Evolutionary conservation across 2,888 invertebrate genomes (phyloP).

Genomic region (Sphaerophoria taeniata): DNA sequence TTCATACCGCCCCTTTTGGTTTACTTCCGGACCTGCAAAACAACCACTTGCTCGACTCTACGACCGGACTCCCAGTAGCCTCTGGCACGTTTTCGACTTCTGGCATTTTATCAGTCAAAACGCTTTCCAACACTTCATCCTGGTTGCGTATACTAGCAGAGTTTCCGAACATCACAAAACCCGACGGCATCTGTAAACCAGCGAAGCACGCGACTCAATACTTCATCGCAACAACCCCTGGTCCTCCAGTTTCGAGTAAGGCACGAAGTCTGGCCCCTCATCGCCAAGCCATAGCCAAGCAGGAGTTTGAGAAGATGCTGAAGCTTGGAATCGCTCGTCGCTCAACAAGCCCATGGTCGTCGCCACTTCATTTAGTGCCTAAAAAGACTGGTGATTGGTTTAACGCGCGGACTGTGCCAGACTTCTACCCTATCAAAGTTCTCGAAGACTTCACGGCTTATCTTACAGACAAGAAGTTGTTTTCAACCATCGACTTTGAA

Average conservation of each 20-base stretch:
- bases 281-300: slow-evolving; percentile 8
- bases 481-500: slow-evolving; percentile 66
- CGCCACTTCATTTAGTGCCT: slow-evolving; percentile 12
- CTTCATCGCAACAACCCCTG: too few species aligned
- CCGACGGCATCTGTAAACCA: too few species aligned
- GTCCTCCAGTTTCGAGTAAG: too few species aligned
- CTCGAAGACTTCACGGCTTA: slow-evolving; percentile 64
- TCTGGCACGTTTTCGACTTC: not conserved
- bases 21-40: slow-evolving; percentile 10
- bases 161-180: too few species aligned
- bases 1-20: slow-evolving; percentile 30
- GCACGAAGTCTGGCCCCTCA: too few species aligned
- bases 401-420: slow-evolving; percentile 76
- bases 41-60: not conserved
- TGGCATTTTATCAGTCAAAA: too few species aligned
- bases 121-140: slow-evolving; percentile 1
- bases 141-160: too few species aligned
- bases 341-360: slow-evolving; percentile 27
- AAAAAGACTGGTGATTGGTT: slow-evolving; percentile 43
- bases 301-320: slow-evolving; percentile 45
- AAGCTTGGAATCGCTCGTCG: slow-evolving; percentile 33
- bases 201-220: too few species aligned
- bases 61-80: not conserved
- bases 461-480: slow-evolving; percentile 58
- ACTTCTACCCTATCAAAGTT: slow-evolving; percentile 78